Evolutionary conservation across 1,140 invertebrate species (phyloP), one percentile per base, ranked within the genome.

Genomic region (Atta texana): DNA sequence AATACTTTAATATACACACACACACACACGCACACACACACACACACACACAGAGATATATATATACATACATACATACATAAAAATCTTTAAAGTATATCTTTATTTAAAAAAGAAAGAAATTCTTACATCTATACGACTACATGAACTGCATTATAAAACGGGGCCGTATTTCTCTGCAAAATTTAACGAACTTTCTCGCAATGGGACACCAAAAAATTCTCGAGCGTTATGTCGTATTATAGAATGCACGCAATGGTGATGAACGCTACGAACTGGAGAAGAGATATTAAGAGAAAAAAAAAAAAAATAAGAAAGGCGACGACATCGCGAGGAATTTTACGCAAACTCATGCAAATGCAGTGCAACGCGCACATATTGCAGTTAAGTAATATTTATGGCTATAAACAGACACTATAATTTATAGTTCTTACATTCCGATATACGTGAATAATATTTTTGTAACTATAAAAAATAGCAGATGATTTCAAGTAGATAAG

Each of bases 151-250:
- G 31, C 72, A 75, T 49, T 16, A 31, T 49, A 71, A 5, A 85
- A 68, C 72, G 34, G 28, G 21, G 68, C 75, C 86, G 85, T 92
- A 91, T 91, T 89, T 90, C 87, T 88, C 78, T 82, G 82, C 74
- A 78, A 88, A 91, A 91, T 91, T 91, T 91, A 89, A 91, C 88
- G 89, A 86, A 90, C 75, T 75, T 68, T 82, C 77, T 88, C 85
- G 87, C 90, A 87, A 92, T 92, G 89, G 90, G 89, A 92, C 81
- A 86, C 75, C 90, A 91, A 92, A 59, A 93, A 92, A 92, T 91
- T 91, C 91, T 89, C 77, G 51, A 69, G 61, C 87, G 88, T 90
- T 90, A 87, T 89, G 88, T 91, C 88, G 85, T 87, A 31, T 31
- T 31, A 31, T 31, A 88, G 88, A 85, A 82, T 53, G 78, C 85